Base-by-base conservation (phyloP, 2,888 invertebrate species). In the Kryphioiulus occultus region DNA sequence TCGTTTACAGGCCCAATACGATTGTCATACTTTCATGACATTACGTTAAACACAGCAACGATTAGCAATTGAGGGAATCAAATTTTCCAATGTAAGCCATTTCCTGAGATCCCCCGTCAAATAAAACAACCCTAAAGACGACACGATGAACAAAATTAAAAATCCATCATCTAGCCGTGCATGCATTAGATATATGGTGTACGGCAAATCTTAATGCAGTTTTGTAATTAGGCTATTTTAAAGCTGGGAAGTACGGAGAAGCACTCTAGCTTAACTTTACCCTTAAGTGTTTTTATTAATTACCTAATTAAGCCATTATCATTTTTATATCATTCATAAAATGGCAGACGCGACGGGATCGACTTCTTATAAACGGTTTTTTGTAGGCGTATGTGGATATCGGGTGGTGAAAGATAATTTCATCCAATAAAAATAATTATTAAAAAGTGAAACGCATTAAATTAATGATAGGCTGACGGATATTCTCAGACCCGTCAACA, bases 211-310 rank as follows among this genome's bases (percentile, higher is more conserved):
- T 26, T 78, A 78, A 78, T 78, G 78, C 78, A 78, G 78, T 78
- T 78, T 78, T 78, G 78, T 78, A 78, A 78, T 78, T 78, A 78
- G 78, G 78, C 78, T 30, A 78, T 78, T 78, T 78, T 78, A 78
- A 78, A 15, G 78, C 78, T 78, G 78, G 5, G 30, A 78, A 78
- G 30, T 30, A 53, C 78, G 30, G 78, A 78, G 78, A 78, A 78
- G 78, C 78, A 78, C 78, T 78, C 78, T 30, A 78, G 78, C 78
- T 78, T 30, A 78, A 78, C 78, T 78, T 78, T 78, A 78, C 78
- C 78, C 78, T 78, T 30, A 78, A 78, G 78, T 78, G 78, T 78
- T 78, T 78, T 78, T 78, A 78, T 78, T 78, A 78, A 78, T 78
- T 78, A 78, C 78, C 30, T 78, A 78, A 78, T 78, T 78, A 78